Evolutionary conservation across 2,797 vertebrate genomes (phyloP).

Genomic region (Melopsittacus undulatus): DNA sequence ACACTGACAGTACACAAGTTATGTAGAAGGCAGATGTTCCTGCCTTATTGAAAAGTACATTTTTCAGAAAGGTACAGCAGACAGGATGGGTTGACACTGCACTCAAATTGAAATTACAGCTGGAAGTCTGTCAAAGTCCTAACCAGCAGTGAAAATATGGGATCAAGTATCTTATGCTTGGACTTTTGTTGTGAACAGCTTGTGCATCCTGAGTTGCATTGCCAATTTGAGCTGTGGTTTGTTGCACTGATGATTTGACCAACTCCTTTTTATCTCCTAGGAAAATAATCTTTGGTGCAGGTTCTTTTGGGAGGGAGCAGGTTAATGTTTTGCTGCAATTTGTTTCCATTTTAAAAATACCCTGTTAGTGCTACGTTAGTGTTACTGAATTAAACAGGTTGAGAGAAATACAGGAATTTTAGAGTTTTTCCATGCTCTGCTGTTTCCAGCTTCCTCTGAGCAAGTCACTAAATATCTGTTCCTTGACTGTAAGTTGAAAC

Average conservation of each 20-base stretch:
- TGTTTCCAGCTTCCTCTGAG: background rate
- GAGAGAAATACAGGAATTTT: background rate
- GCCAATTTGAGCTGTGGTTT: background rate
- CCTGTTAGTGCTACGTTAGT: accelerated
- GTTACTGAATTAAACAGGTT: background rate
- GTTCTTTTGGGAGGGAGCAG: background rate
- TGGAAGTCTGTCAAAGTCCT: background rate
- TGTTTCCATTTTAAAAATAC: background rate
- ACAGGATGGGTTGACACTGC: background rate
- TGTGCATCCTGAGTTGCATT: background rate
- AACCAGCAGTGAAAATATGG: background rate
- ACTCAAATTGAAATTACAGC: background rate
- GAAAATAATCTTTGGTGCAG: background rate
- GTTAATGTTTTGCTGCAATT: background rate
- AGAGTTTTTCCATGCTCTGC: background rate
- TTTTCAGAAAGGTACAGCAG: background rate
- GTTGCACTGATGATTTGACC: background rate
- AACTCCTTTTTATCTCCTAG: background rate
- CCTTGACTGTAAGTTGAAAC: background rate
- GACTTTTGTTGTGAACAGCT: background rate
- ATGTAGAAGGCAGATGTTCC: background rate
- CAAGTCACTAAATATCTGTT: background rate
- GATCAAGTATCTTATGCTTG: background rate
- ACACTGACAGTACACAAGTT: background rate
- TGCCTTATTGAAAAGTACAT: background rate